Percentiles rank a stretch among this genome's conserved stretches.
These are phyloP conservation scores for Aythya baeri DNA, from an alignment of 2,113 vertebrate genomes.

Conservation along the genomic window DNA sequence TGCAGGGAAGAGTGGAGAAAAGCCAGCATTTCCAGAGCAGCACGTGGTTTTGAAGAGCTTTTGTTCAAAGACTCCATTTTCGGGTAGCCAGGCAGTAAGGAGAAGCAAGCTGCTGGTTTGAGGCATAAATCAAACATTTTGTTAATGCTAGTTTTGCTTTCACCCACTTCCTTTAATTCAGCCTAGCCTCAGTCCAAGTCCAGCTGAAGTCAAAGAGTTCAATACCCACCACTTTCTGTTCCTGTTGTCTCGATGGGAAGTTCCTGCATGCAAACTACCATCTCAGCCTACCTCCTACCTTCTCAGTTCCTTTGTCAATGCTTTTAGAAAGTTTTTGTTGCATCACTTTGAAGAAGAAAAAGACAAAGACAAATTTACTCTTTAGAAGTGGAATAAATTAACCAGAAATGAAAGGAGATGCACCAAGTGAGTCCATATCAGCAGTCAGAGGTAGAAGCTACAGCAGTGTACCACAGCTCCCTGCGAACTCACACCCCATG, in stretches of 20 bases:
- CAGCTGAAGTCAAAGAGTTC: not conserved
- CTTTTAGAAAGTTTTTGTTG: not conserved
- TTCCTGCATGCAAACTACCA: not conserved
- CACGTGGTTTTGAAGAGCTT: not conserved
- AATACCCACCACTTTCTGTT: constrained; percentile 17
- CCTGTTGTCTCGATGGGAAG: not conserved
- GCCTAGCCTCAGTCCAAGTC: not conserved
- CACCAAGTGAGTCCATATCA: fast-evolving
- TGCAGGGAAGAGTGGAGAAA: not conserved
- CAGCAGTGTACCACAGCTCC: fast-evolving
- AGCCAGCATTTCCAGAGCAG: not conserved
- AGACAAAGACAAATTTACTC: not conserved
- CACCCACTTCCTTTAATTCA: not conserved
- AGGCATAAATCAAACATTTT: not conserved
- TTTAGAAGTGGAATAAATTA: not conserved
- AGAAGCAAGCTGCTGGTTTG: not conserved
- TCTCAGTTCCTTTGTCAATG: not conserved
- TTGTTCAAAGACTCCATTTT: not conserved
- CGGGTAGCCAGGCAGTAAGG: not conserved
- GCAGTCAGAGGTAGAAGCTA: not conserved
- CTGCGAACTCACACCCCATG: not conserved
- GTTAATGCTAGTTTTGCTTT: not conserved
- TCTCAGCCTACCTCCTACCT: not conserved
- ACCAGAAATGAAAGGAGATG: not conserved
- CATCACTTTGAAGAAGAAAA: too few relatives aligned